Evolutionary conservation across 2,888 invertebrate genomes (phyloP), one percentile per base, ranked within the genome.

Genomic region (Oconnorella tubifera): DNA sequence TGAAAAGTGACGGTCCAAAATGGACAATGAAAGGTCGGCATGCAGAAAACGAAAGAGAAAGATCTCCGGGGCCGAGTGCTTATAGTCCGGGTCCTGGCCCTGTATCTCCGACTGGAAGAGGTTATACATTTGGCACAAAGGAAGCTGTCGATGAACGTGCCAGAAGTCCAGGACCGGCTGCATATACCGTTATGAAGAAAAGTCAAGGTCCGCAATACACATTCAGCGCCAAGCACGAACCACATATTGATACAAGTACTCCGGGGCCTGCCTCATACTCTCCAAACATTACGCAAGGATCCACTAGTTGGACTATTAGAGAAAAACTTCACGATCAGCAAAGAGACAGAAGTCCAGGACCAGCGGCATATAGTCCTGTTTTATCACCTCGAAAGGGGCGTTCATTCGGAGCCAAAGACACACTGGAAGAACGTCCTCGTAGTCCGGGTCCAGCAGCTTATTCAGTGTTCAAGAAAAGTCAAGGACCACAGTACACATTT

Each of bases 221-320:
- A 51, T 19, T 51, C 4, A 10, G 53, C 10, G 4, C 53, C 6
- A 51, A 51, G 25, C 10, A 6, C 10, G 53, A 51, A 23, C 53
- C 10, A 6, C 6, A n/a, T n/a, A 4, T 49, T 1, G n/a, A 60
- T 31, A 29, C 48, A n/a, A 28, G 33, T 25, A n/a, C 48, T 14
- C 60, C 60, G 25, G 60, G 60, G 50, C 60, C 60, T 31, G 60
- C 29, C 10, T 49, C 60, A 6, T 60, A 60, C 29, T 60, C 51
- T 48, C 60, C 60, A 29, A n/a, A n/a, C n/a, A 32, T 27, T 33
- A 4, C n/a, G 3, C 3, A 28, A 3, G 50, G 48, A 10, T 14
- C 29, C 19, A 48, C 29, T 27, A 25, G 29, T 19, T 60, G 60
- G 60, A 60, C 50, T 14, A 60, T 60, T 4, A 28, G 60, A 29